Conservation (phyloP, 2,888 invertebrate species). For the Pandemis corylana region DNA sequence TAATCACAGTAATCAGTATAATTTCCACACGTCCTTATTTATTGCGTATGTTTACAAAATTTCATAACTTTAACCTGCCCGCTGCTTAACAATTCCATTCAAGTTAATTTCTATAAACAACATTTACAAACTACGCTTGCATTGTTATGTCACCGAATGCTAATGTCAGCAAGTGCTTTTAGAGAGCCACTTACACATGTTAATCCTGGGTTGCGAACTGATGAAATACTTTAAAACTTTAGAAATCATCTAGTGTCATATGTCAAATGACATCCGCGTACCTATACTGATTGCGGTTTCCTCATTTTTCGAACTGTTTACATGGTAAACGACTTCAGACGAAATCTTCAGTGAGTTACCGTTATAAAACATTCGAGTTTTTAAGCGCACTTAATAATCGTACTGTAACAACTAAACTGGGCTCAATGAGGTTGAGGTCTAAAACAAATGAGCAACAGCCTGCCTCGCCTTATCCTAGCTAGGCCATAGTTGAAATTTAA, state of each 20-base stretch:
- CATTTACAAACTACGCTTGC: constrained; percentile 15
- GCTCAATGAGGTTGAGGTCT: neutral
- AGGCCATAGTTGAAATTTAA: neutral
- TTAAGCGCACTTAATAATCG: neutral
- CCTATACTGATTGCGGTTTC: neutral
- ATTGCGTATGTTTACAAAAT: constrained; percentile 29
- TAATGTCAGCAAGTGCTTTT: constrained; percentile 66
- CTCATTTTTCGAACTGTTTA: neutral
- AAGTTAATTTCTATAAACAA: constrained; percentile 40
- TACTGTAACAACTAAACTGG: neutral
- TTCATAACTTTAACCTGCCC: constrained; percentile 21
- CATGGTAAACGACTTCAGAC: neutral
- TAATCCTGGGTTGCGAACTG: constrained; percentile 24
- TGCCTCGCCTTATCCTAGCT: neutral
- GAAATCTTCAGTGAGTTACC: neutral
- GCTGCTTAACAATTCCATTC: constrained; percentile 29
- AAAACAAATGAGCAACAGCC: neutral
- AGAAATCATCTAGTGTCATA: constrained; percentile 26
- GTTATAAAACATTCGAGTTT: neutral
- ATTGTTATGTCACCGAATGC: constrained; percentile 68
- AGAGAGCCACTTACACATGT: constrained; percentile 59
- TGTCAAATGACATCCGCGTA: constrained; percentile 10
- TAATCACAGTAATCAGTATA: no score
- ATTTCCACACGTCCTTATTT: constrained; percentile 9
- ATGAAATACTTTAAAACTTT: constrained; percentile 35